These are phyloP conservation scores for Nomada ruficornis DNA, from an alignment of 2,888 invertebrate species.

Conservation along the genomic window DNA sequence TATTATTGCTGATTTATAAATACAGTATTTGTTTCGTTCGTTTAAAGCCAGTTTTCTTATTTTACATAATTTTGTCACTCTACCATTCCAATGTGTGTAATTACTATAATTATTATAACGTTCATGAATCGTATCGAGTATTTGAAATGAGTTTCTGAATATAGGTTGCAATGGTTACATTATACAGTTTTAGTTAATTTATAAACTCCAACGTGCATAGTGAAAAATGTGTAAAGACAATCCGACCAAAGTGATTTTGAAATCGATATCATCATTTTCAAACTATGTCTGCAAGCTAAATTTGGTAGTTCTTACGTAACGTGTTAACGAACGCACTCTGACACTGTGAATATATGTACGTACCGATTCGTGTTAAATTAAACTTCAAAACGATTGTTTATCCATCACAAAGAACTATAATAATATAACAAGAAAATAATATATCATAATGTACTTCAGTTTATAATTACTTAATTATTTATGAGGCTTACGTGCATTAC, in stretches of 20 bases:
- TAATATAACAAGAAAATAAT: neutral
- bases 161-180: too few relatives aligned
- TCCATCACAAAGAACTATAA: neutral
- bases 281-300: constrained; percentile 80
- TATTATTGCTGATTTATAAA: neutral
- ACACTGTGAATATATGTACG: constrained; percentile 63
- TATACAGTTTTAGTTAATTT: too few relatives aligned
- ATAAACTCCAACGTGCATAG: too few relatives aligned
- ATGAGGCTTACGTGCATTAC: neutral
- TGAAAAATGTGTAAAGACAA: neutral
- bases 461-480: neutral
- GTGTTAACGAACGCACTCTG: constrained; percentile 76
- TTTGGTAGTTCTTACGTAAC: constrained; percentile 79
- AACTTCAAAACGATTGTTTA: constrained; percentile 23
- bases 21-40: too few relatives aligned
- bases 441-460: neutral
- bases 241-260: constrained; percentile 71
- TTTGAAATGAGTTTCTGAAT: too few relatives aligned
- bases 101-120: neutral
- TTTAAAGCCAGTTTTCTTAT: neutral
- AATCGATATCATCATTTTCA: constrained; percentile 81
- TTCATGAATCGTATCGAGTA: neutral
- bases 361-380: constrained; percentile 45
- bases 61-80: neutral
- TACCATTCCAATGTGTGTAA: neutral